Base-by-base conservation (phyloP, 2,797 vertebrate genomes). In the Lepilemur septentrionalis region DNA sequence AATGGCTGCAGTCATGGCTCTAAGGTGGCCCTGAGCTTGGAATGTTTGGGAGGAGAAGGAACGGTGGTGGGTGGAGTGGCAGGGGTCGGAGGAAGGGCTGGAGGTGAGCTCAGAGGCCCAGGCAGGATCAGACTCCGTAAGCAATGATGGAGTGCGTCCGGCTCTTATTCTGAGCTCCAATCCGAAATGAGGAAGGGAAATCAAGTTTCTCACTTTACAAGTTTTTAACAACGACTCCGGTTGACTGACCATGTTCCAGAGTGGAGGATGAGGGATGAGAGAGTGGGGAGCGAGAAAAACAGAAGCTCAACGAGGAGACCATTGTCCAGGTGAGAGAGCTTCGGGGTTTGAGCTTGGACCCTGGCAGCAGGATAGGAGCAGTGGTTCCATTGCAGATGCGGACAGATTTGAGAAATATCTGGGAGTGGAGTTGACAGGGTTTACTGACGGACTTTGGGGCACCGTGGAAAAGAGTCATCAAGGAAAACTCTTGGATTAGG, bases 281-380 rank as follows among this genome's bases (percentile, higher is more conserved):
- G 0, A 13, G 22, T 20, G 13, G n/a, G 4, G 0, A 4, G 7
- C 22, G 38, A 20, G 3, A 22, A 69, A 25, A 88, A 43, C 0
- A 10, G 57, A 32, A 8, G 28, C 55, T 92, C 28, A 52, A 10
- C 30, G 50, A 48, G 55, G 79, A 48, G 67, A 61, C 43, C n/a
- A 0, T n/a, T 8, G 55, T 20, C n/a, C 3, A 1, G n/a, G 38
- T 9, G 30, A 92, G 32, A 70, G n/a, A 38, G 4, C 43, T 2
- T 43, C 8, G 0, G 32, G 25, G 25, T 18, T 67, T 55, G 65
- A 72, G n/a, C 3, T 69, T 52, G 11, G 38, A n/a, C 13, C 69
- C 15, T 2, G 15, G 35, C 32, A 5, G 17, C 2, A 7, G 52
- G 25, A 35, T n/a, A 14, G 32, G 46, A 43, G 35, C 28, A 41